Conservation (phyloP, 2,888 invertebrate genomes). For the Dyspetes luteomarginatus region DNA sequence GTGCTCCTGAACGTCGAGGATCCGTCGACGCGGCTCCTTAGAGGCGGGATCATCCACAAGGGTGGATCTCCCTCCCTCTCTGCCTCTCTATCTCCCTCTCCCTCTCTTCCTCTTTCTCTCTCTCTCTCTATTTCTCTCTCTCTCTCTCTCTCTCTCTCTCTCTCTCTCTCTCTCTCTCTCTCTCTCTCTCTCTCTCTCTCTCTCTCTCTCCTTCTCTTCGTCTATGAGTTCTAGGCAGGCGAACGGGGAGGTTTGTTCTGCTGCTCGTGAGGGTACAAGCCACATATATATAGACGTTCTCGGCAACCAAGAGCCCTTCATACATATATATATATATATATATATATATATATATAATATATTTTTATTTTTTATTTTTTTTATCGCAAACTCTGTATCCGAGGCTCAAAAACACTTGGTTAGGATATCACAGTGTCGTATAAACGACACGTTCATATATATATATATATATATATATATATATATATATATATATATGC, state of each 20-base stretch:
- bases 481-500: no score
- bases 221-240: conserved; percentile 14
- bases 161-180: conserved; percentile 17
- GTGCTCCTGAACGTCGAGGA: conserved; percentile 66
- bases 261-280: not conserved
- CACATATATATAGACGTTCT: not conserved
- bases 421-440: no score
- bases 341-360: no score
- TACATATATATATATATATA: no score
- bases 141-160: conserved; percentile 66
- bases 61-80: conserved; percentile 72
- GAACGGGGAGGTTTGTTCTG: conserved; percentile 28
- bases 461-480: no score
- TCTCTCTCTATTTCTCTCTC: conserved; percentile 7
- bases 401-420: no score
- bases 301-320: not conserved
- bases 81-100: conserved; percentile 18
- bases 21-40: conserved; percentile 76
- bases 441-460: no score
- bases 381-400: no score
- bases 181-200: conserved; percentile 10
- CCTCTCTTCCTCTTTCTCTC: conserved; percentile 9
- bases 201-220: conserved; percentile 26
- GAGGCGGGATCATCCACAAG: conserved; percentile 83
- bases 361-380: no score